These are phyloP conservation scores for Aphelinus atriplicis DNA, from an alignment of 1,140 invertebrate species.

Conservation along the genomic window DNA sequence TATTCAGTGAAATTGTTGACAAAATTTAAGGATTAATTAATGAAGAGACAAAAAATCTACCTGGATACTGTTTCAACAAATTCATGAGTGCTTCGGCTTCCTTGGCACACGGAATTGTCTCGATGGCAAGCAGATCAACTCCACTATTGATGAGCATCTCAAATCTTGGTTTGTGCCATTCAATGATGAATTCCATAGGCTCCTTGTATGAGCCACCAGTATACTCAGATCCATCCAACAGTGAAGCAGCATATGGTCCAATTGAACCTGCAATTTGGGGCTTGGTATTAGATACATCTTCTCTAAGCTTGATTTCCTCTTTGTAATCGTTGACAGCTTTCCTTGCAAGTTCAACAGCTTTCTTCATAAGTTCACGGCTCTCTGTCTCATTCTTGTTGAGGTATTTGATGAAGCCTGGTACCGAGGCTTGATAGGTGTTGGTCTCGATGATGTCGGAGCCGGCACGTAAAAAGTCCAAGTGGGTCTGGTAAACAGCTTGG, in stretches of 20 bases:
- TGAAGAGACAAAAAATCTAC: constrained; percentile 6
- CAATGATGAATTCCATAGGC: constrained; percentile 73
- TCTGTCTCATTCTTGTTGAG: constrained; percentile 72
- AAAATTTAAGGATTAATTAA: neutral
- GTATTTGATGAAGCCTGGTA: constrained; percentile 80
- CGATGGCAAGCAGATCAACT: constrained; percentile 86
- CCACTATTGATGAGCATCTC: constrained; percentile 79
- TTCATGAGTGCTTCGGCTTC: constrained; percentile 86
- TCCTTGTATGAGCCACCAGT: constrained; percentile 80
- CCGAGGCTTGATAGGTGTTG: constrained; percentile 89
- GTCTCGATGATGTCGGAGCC: constrained; percentile 87
- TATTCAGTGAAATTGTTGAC: neutral
- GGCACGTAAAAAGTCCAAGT: constrained; percentile 82
- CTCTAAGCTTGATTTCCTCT: constrained; percentile 61
- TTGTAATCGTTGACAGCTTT: constrained; percentile 70
- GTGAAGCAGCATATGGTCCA: constrained; percentile 89
- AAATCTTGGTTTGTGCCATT: constrained; percentile 86
- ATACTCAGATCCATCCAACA: constrained; percentile 93
- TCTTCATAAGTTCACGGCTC: constrained; percentile 76
- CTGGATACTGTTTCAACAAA: constrained; percentile 78
- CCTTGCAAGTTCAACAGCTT: constrained; percentile 77
- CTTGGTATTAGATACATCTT: constrained; percentile 47
- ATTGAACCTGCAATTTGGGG: constrained; percentile 85
- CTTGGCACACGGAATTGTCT: constrained; percentile 86
- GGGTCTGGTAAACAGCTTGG: constrained; percentile 78